A percentile compares a stretch with the other conserved stretches of the same genome.
Conservation (phyloP, 2,888 invertebrate species). For the Alviniconcha strummeri region DNA sequence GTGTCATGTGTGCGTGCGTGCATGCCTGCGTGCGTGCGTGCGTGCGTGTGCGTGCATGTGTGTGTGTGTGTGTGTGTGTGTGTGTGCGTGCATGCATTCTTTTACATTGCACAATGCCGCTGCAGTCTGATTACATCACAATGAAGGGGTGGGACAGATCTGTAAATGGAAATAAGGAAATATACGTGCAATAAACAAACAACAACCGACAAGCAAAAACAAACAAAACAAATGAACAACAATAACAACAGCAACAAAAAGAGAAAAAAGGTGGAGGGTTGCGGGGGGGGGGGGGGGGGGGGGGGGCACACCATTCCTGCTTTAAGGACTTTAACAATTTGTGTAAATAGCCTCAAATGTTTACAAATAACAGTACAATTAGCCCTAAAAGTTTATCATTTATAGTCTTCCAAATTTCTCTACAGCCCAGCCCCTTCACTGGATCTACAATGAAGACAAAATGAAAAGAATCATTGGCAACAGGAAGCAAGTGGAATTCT, state of each 20-base stretch:
- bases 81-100: neutral
- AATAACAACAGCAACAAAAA: too few species aligned
- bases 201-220: too few species aligned
- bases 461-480: constrained; percentile 50
- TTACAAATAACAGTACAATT: too few species aligned
- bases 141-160: neutral
- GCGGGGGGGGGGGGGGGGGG: too few species aligned
- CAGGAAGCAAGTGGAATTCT: constrained; percentile 58
- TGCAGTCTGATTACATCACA: neutral
- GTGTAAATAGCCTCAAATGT: too few species aligned
- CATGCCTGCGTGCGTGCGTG: neutral
- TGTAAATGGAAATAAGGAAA: too few species aligned
- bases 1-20: neutral
- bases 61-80: neutral
- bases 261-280: too few species aligned
- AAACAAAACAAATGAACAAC: too few species aligned
- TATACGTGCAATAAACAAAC: too few species aligned
- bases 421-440: constrained; percentile 61
- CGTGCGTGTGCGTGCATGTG: neutral
- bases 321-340: too few species aligned
- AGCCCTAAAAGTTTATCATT: neutral
- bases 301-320: too few species aligned
- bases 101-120: too few species aligned
- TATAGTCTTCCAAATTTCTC: neutral
- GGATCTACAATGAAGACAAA: constrained; percentile 62